Conservation (phyloP, 2,113 vertebrate genomes). For the Bos indicus region DNA sequence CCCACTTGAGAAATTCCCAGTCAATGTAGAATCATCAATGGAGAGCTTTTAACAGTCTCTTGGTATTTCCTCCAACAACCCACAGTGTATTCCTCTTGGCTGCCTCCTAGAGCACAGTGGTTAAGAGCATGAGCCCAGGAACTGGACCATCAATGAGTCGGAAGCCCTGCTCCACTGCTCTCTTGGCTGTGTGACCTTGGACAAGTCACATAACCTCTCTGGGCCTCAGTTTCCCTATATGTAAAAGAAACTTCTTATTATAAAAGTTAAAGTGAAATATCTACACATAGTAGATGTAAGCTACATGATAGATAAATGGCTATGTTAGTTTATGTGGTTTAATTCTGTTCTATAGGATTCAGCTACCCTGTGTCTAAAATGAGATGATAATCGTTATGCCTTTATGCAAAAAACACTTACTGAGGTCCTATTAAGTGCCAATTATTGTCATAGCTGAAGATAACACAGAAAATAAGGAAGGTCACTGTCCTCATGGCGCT, state of each 20-base stretch:
- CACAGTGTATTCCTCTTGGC: neutral
- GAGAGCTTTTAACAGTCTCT: neutral
- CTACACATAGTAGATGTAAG: neutral
- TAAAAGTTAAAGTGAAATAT: neutral
- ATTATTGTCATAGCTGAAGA: neutral
- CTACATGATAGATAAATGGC: neutral
- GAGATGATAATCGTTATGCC: neutral
- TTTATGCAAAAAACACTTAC: neutral
- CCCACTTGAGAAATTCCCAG: neutral
- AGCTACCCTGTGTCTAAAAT: neutral
- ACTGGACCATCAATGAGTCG: neutral
- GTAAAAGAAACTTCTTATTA: neutral
- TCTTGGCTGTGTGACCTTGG: neutral
- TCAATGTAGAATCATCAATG: neutral
- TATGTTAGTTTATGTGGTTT: neutral
- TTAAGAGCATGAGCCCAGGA: neutral
- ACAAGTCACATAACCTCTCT: neutral
- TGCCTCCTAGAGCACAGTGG: neutral
- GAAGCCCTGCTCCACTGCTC: neutral
- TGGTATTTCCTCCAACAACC: neutral
- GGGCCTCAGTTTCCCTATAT: neutral
- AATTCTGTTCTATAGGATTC: neutral
- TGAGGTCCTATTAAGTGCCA: neutral
- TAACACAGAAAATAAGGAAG: neutral
- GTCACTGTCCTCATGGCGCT: neutral